Evolutionary conservation across 2,888 invertebrate species (phyloP), one percentile per base, ranked within the genome.

Genomic region (Leptinotarsa tumamoca): DNA sequence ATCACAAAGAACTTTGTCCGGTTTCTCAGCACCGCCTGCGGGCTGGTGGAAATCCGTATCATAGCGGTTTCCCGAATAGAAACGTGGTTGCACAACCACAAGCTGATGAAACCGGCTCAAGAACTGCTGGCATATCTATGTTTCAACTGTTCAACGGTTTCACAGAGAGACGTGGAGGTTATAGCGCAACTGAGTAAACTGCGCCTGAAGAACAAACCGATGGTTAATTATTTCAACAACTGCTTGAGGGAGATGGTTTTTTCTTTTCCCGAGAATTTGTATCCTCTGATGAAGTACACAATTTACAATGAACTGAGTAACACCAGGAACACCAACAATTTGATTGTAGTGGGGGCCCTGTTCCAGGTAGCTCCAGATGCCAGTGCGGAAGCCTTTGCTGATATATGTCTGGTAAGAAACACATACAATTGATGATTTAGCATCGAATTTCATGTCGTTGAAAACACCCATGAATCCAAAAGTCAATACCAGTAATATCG

Each of bases 61-160:
- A 92, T 95, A 71, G 94, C 95, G 0, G 94, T 95, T 1, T 92
- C 94, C 0, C 93, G 95, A 0, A 90, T 98, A 23, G 98, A 98
- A 87, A 92, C 95, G 82, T 98, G 98, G 98, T 90, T 98, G 75
- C 97, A 98, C 87, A 98, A 98, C 87, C 97, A 98, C 77, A 99
- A 98, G 91, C 89, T 98, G 72, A 95, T 96, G 90, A 94, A 96
- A 83, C 93, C 95, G 27, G 97, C 97, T 0, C 97, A 98, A 87
- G 98, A 98, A 88, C 88, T 99, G 72, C 89, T 99, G 43, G 94
- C 97, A 72, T 94, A 95, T 84, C 92, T 98, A 80, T 98, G 98
- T 87, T 93, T 94, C 83, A 99, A 99, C 89, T 96, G 97, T 82
- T 94, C 94, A 21, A 90, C 92, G 5, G 91, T 91, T 81, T 92